Evolutionary conservation across 1,140 invertebrate species (phyloP).

Genomic region (Heterodera carotae): DNA sequence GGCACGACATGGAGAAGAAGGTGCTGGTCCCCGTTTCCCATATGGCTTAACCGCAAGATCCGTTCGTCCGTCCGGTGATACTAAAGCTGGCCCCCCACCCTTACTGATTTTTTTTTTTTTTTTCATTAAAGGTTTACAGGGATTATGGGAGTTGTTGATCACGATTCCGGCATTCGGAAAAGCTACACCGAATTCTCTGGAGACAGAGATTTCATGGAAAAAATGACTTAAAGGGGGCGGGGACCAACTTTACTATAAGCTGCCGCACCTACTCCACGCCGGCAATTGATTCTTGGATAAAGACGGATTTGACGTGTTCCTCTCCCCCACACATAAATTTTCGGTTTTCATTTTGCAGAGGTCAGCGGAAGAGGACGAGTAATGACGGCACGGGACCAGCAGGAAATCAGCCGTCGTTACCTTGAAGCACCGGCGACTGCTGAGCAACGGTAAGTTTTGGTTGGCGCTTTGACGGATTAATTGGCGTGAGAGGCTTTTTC

Average conservation of each 20-base stretch:
- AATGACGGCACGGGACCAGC: conserved; percentile 21
- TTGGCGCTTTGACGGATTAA: too few species aligned
- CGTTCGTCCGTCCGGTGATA: not conserved
- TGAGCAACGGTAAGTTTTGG: conserved; percentile 1
- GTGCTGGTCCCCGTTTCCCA: conserved; percentile 10
- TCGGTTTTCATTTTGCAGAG: not conserved
- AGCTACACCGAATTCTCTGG: too few species aligned
- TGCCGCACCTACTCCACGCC: too few species aligned
- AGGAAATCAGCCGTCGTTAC: conserved; percentile 23
- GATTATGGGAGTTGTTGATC: too few species aligned
- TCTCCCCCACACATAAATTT: not conserved
- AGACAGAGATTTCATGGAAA: too few species aligned
- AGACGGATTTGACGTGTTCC: not conserved
- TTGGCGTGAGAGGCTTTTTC: not conserved
- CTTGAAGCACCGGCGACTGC: conserved; percentile 20
- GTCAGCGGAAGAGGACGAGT: conserved; percentile 13
- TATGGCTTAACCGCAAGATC: conserved; percentile 16
- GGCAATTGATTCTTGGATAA: conserved; percentile 12
- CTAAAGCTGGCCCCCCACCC: too few species aligned
- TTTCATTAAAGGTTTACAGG: too few species aligned
- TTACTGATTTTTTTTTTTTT: too few species aligned
- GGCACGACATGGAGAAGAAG: conserved; percentile 13
- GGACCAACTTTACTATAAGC: too few species aligned
- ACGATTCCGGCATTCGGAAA: too few species aligned
- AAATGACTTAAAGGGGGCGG: too few species aligned